Evolutionary conservation across 1,140 invertebrate species (phyloP), one percentile per base, ranked within the genome.

Genomic region (Papilio machaon): DNA sequence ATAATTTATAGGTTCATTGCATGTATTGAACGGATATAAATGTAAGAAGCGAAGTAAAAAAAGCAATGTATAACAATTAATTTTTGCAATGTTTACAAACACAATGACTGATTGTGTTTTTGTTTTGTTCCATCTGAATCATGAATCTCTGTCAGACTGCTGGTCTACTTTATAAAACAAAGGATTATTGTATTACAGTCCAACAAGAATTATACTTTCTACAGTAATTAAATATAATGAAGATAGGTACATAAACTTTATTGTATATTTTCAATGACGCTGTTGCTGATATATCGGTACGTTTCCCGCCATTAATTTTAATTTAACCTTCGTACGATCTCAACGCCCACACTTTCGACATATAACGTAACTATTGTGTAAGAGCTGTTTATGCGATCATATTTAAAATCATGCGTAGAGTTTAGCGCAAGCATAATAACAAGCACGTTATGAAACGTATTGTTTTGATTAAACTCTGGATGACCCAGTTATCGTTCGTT

Each of bases 301-400:
- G 75, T 88, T 91, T 93, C 91, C 89, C 91, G 90, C 90, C 91
- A 91, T 91, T 80, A 79, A 60, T 79, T 80, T 84, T 88, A 89
- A 93, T 80, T 84, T 88, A 89, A 93, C 91, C 91, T 93, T 93
- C 91, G 80, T 80, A 84, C 82, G 85, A 82, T 84, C 88, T 85
- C 83, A 83, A 88, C 90, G 86, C 91, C 89, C 83, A 89, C 88
- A 91, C 91, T 86, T 85, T 86, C 86, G 80, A 85, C 88, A 86
- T 87, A 87, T 88, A 88, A 88, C 84, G 77, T 83, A 84, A 83
- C 73, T 85, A 87, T 91, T 93, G 90, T 91, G 90, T 91, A 91
- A 90, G 87, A 86, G 84, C 82, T 85, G 79, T 88, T 85, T 88
- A 85, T 89, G 89, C 83, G 88, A 85, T 82, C 87, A 85, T 85